Evolutionary conservation across 2,113 vertebrate species (phyloP), one percentile per base, ranked within the genome.

Genomic region (Strix uralensis): DNA sequence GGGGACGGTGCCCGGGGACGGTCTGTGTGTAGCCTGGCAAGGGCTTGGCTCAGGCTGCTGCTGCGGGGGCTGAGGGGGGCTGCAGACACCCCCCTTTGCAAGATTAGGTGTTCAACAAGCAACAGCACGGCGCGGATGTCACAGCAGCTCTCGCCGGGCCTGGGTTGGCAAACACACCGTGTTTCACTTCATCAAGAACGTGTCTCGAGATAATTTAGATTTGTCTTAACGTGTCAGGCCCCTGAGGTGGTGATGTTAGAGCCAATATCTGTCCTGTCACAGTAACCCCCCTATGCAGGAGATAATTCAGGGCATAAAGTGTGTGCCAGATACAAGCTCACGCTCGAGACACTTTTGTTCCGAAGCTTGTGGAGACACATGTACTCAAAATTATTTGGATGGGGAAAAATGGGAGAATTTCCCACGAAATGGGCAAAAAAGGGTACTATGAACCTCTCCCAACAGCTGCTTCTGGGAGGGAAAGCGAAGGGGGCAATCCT

Each of bases 291-390:
- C 18, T 27, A 51, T 17, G 36, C 36, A 38, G 81, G 17, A 13
- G 54, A 7, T 20, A 2, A 66, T 55, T 65, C 10, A 9, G 54
- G 34, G 49, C 22, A 10, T 7, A 42, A 65, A 47, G 22, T 1
- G 5, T 29, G 52, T 42, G n/a, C 75, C 36, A 20, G 38, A 2
- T 18, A 29, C 13, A 14, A 23, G 38, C 47, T 69, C 66, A 3
- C 0, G 0, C 73, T 62, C n/a, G 2, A 6, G 1, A 11, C 7
- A 1, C 61, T 44, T 29, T 3, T 32, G 29, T 74, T 40, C 34
- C 25, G 7, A 3, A 44, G 9, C 29, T 51, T 30, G 10, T 12
- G 49, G 69, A 49, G 62, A 9, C 23, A 22, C 4, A 0, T 38
- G 15, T 58, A 9, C 52, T 38, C 26, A 3, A 20, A 87, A 21